Percentiles rank a stretch among this genome's conserved stretches.
Conservation (phyloP, 2,888 invertebrate species). For the Eupithecia inturbata region DNA sequence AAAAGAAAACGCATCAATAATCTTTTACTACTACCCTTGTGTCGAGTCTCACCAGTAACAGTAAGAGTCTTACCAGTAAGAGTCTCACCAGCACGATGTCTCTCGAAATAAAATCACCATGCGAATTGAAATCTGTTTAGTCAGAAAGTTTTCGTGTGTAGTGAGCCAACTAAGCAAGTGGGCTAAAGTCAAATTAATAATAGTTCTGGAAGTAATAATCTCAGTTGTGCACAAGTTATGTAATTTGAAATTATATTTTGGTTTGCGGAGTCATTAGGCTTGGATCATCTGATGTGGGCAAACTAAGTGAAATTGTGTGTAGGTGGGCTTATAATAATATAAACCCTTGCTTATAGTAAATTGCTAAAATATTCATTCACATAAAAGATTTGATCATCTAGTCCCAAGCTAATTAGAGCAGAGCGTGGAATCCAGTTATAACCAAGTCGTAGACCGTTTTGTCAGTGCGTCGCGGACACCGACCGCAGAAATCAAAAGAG, state of each 20-base stretch:
- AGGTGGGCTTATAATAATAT: too few relatives aligned
- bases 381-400: too few relatives aligned
- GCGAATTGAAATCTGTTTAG: conserved; percentile 1
- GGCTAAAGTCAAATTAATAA: conserved; percentile 28
- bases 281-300: neutral
- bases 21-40: neutral
- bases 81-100: neutral
- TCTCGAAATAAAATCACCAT: neutral
- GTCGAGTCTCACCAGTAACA: neutral
- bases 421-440: too few relatives aligned
- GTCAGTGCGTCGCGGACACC: too few relatives aligned
- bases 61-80: neutral
- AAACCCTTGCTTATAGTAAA: too few relatives aligned
- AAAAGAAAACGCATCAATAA: too few relatives aligned
- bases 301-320: neutral
- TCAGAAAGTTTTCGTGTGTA: conserved; percentile 4
- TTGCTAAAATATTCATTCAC: too few relatives aligned
- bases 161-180: conserved; percentile 11
- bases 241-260: conserved; percentile 20
- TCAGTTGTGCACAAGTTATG: conserved; percentile 13
- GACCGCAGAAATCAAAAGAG: too few relatives aligned
- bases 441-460: too few relatives aligned
- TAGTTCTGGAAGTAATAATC: conserved; percentile 28
- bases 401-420: too few relatives aligned
- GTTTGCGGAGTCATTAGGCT: neutral